Evolutionary conservation across 2,113 vertebrate species (phyloP), one percentile per base, ranked within the genome.

Genomic region (Empidonax alnorum): DNA sequence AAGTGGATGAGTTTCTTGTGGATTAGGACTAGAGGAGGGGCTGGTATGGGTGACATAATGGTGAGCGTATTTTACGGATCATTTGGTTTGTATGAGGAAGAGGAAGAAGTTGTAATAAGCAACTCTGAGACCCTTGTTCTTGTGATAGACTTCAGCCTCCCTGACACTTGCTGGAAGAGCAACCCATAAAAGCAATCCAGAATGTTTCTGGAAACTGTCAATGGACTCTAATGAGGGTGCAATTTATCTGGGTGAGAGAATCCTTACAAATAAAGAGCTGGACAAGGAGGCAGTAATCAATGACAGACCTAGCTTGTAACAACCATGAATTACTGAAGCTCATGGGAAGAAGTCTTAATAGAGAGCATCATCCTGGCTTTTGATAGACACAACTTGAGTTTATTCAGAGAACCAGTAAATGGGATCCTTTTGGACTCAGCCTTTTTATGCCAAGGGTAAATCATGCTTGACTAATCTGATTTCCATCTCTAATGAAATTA

Each of bases 31-130:
- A 21, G 66, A 68, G 56, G 17, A 68, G 11, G 24, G 44, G 24
- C 71, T 68, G 24, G 18, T 62, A 10, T 24, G n/a, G 21, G 10
- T 88, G 74, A 46, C 17, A 4, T 22, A 78, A 39, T 15, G 7
- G 23, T 46, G 12, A 59, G 6, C 0, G 0, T 33, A 14, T 52
- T 58, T 90, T 50, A 72, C 30, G 33, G 42, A 55, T 55, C 7
- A 25, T 55, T 72, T 72, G 27, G 8, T 82, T 52, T 39, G 27
- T 39, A 9, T 52, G 19, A 56, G 17, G 33, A 84, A 56, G 41
- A 73, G 8, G 37, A 84, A 18, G 71, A 42, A 8, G 4, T 72
- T 7, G 31, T 47, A 68, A 44, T 82, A 55, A 50, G 39, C n/a
- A 71, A 6, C 18, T 67, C 5, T 0, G 52, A 71, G 25, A 28